These are phyloP conservation scores for Spinibarbus caldwelli DNA, from an alignment of 2,797 vertebrate genomes.

Conservation along the genomic window DNA sequence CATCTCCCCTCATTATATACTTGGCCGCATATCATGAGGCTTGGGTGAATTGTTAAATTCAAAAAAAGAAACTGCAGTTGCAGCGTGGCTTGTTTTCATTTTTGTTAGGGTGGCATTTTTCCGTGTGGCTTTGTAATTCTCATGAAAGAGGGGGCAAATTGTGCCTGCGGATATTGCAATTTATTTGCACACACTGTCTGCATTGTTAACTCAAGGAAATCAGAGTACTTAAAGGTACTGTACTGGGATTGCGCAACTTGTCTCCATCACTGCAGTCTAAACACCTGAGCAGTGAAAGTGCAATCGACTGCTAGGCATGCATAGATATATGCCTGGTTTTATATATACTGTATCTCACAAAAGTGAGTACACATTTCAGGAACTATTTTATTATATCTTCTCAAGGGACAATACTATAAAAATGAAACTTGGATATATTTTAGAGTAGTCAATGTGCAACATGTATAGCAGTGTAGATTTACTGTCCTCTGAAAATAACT, in stretches of 20 bases:
- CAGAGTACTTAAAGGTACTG: background rate
- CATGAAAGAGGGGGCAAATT: background rate
- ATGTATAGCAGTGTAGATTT: too few species aligned
- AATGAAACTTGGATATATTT: too few species aligned
- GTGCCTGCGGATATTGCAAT: background rate
- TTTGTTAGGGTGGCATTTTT: background rate
- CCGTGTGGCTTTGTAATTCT: background rate
- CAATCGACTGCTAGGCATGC: background rate
- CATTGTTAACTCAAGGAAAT: background rate
- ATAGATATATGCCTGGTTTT: background rate
- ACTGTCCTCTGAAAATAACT: too few species aligned
- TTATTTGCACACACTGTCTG: background rate
- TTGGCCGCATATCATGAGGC: background rate
- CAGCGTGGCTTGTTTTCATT: background rate
- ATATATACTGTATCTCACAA: too few species aligned
- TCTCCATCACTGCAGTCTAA: background rate
- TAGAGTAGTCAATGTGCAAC: too few species aligned
- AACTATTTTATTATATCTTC: too few species aligned
- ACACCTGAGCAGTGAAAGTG: background rate
- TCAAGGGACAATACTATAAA: too few species aligned
- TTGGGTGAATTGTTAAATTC: background rate
- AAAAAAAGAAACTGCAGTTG: slow-evolving; percentile 11
- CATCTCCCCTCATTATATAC: slow-evolving; percentile 26
- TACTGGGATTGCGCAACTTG: background rate
- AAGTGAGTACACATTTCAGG: too few species aligned